phyloP scores from a whole-genome alignment of 2,888 invertebrate species.

The Linnaemya vulpina region DNA sequence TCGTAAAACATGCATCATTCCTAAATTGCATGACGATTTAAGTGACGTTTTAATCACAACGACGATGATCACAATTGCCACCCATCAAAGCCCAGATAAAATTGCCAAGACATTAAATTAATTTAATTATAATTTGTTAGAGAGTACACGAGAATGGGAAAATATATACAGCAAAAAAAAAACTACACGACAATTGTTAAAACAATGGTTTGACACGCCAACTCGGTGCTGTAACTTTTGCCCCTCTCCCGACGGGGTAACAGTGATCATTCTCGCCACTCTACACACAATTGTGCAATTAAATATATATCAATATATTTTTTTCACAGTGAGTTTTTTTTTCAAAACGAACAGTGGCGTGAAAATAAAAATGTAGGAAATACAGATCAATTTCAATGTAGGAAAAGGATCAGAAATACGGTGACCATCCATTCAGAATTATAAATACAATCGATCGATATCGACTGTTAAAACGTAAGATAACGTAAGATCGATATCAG shows the following conservation, averaged over 20 bases:
- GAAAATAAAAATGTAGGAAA: not conserved
- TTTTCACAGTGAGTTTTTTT: slow-evolving; percentile 5
- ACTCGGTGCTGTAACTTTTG: slow-evolving; percentile 27
- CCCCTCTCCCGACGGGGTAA: slow-evolving; percentile 14
- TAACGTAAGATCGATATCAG: too few species aligned
- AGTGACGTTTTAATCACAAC: slow-evolving; percentile 27
- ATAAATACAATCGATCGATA: too few species aligned
- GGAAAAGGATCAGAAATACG: too few species aligned
- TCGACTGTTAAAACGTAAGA: too few species aligned
- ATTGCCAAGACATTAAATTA: slow-evolving; percentile 44
- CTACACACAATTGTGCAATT: slow-evolving; percentile 38
- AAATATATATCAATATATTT: slow-evolving; percentile 58
- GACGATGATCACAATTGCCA: slow-evolving; percentile 10
- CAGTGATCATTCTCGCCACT: slow-evolving; percentile 45
- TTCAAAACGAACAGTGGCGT: slow-evolving; percentile 33
- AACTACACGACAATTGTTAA: slow-evolving; percentile 12
- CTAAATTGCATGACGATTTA: slow-evolving; percentile 13
- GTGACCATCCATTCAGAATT: too few species aligned
- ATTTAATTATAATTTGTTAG: slow-evolving; percentile 49
- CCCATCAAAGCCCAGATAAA: not conserved
- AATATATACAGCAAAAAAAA: not conserved
- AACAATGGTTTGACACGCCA: slow-evolving; percentile 30
- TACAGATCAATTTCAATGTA: too few species aligned
- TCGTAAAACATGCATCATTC: not conserved
- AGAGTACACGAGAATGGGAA: not conserved